phyloP scores from a whole-genome alignment of 23 tunicate species.

The Ascidia mentula region DNA sequence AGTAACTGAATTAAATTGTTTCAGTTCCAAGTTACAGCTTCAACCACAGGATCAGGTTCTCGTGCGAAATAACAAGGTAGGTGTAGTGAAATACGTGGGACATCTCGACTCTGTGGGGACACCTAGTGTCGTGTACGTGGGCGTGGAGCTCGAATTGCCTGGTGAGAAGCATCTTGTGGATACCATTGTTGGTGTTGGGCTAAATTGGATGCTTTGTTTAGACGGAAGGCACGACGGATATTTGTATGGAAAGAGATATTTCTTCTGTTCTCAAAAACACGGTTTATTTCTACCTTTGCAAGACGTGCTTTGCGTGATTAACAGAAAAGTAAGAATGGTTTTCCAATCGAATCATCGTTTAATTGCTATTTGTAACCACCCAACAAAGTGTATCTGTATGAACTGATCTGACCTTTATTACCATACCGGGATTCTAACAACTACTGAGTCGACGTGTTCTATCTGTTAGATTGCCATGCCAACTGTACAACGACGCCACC shows the following conservation, averaged over 20 bases:
- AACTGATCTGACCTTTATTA: too few relatives aligned
- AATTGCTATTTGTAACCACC: too few relatives aligned
- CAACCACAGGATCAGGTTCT: conserved; percentile 62
- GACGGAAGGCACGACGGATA: conserved; percentile 82
- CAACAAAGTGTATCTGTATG: too few relatives aligned
- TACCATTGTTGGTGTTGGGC: neutral
- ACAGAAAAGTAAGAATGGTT: conserved; percentile 24
- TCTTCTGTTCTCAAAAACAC: conserved; percentile 61
- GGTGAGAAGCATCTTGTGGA: conserved; percentile 25
- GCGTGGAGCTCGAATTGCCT: conserved; percentile 58
- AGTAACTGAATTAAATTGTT: too few relatives aligned
- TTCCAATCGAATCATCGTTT: too few relatives aligned
- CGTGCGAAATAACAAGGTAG: conserved; percentile 32
- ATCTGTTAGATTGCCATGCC: neutral
- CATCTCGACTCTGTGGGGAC: conserved; percentile 79
- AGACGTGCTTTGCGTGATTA: conserved; percentile 64
- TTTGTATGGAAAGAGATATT: conserved; percentile 64
- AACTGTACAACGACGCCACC: neutral
- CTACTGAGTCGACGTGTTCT: too few relatives aligned
- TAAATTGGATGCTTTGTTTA: neutral
- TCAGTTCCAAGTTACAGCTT: conserved; percentile 63
- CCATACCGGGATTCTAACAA: too few relatives aligned
- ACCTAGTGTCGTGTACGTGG: conserved; percentile 80
- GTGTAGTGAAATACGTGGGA: conserved; percentile 77
- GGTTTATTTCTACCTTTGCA: conserved; percentile 70